phyloP scores from a whole-genome alignment of 2,888 invertebrate genomes.

The Drosophila rellima region DNA sequence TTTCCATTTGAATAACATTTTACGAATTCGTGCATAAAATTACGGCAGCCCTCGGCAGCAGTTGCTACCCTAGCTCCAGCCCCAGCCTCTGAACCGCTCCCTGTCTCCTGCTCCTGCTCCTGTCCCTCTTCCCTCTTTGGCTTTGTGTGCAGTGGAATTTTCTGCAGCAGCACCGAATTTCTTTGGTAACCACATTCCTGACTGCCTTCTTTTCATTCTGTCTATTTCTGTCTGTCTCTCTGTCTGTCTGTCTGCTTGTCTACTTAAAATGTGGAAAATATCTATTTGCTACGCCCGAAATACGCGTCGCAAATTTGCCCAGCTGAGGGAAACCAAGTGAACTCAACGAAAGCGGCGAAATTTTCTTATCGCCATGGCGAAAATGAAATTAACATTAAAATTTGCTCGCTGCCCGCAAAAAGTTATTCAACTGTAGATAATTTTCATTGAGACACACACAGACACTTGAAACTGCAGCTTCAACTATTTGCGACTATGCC shows the following conservation, averaged over 20 bases:
- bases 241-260: conserved; percentile 42
- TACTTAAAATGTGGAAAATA: conserved; percentile 80
- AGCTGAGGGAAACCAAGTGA: conserved; percentile 45
- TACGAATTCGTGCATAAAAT: conserved; percentile 85
- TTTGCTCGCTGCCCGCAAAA: conserved; percentile 71
- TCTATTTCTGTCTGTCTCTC: conserved; percentile 5
- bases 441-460: conserved; percentile 62
- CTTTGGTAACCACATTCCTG: conserved; percentile 72
- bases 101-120: background rate
- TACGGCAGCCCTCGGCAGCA: conserved; percentile 67
- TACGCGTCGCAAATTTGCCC: conserved; percentile 56
- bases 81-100: background rate
- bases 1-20: conserved; percentile 85
- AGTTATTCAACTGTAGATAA: conserved; percentile 82
- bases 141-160: conserved; percentile 68
- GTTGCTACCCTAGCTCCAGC: conserved; percentile 32
- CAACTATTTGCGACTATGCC: conserved; percentile 48
- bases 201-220: conserved; percentile 7
- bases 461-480: conserved; percentile 26
- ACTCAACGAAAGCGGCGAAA: conserved; percentile 40
- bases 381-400: conserved; percentile 75
- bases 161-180: conserved; percentile 61
- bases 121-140: conserved; percentile 3
- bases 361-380: conserved; percentile 70
- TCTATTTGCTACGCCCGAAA: conserved; percentile 79